A percentile compares a stretch with the other conserved stretches of the same genome.
phyloP scores from a whole-genome alignment of 2,113 vertebrate genomes.

The Anoura caudifer region DNA sequence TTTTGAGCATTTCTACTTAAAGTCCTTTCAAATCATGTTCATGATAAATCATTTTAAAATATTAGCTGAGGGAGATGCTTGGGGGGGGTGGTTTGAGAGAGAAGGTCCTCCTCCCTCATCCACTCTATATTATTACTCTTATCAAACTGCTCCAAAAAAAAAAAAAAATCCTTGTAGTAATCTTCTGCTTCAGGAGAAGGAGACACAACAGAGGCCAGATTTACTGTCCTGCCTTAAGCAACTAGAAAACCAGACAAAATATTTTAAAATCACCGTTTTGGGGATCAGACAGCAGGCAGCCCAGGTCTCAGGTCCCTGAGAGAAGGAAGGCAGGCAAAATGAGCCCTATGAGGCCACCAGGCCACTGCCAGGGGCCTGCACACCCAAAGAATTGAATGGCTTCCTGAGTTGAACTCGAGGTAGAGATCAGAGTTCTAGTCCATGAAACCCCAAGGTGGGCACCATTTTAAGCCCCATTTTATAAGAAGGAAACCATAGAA shows the following conservation, averaged over 20 bases:
- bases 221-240: not conserved
- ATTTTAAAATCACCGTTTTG: not conserved
- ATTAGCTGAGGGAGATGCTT: not conserved
- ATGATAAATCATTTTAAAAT: not conserved
- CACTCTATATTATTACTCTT: not conserved
- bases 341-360: accelerated
- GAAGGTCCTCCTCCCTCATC: no score
- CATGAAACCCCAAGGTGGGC: accelerated
- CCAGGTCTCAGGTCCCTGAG: not conserved
- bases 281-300: not conserved
- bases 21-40: not conserved
- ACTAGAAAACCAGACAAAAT: not conserved
- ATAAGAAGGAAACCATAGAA: not conserved
- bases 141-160: not conserved
- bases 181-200: not conserved
- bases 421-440: not conserved
- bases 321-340: not conserved
- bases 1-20: not conserved
- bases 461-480: not conserved
- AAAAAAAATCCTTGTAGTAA: not conserved
- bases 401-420: not conserved
- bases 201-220: not conserved
- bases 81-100: not conserved
- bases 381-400: not conserved
- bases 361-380: not conserved